These are phyloP conservation scores for Solea solea DNA, from an alignment of 2,113 vertebrate genomes.

Conservation along the genomic window DNA sequence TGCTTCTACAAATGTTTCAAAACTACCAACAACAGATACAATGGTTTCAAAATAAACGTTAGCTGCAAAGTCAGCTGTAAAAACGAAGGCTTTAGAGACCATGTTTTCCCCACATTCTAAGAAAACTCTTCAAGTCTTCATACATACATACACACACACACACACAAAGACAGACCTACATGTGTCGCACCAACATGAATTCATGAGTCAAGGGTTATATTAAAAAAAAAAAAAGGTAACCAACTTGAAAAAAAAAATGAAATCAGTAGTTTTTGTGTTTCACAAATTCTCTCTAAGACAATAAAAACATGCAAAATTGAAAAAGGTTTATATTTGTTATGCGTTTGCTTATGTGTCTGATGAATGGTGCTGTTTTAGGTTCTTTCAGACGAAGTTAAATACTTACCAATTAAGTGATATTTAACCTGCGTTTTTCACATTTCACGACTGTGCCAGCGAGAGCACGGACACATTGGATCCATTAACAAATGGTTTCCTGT, in stretches of 20 bases:
- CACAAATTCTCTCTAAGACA: slow-evolving; percentile 37
- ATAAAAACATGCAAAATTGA: slow-evolving; percentile 31
- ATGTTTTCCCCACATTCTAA: slow-evolving; percentile 13
- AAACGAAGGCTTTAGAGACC: slow-evolving; percentile 6
- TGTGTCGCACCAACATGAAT: slow-evolving; percentile 13
- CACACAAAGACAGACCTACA: slow-evolving; percentile 17
- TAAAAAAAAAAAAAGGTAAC: slow-evolving; percentile 28
- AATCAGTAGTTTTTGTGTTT: slow-evolving; percentile 76
- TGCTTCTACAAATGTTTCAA: slow-evolving; percentile 29
- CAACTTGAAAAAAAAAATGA: slow-evolving; percentile 22
- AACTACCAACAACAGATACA: slow-evolving; percentile 36
- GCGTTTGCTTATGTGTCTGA: slow-evolving; percentile 2
- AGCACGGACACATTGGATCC: slow-evolving; percentile 21
- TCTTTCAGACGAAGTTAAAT: slow-evolving; percentile 19
- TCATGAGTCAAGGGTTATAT: slow-evolving; percentile 3
- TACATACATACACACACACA: not conserved
- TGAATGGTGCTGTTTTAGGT: slow-evolving; percentile 32
- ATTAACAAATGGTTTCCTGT: slow-evolving; percentile 6
- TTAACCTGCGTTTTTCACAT: slow-evolving; percentile 43
- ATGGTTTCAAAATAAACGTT: slow-evolving; percentile 1
- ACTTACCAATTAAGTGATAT: slow-evolving; percentile 26
- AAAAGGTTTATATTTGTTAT: slow-evolving; percentile 32
- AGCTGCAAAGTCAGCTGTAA: slow-evolving; percentile 20
- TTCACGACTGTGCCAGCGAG: slow-evolving; percentile 11
- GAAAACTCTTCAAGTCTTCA: slow-evolving; percentile 56